phyloP scores from a whole-genome alignment of 2,888 invertebrate species.

The Meta bourneti region DNA sequence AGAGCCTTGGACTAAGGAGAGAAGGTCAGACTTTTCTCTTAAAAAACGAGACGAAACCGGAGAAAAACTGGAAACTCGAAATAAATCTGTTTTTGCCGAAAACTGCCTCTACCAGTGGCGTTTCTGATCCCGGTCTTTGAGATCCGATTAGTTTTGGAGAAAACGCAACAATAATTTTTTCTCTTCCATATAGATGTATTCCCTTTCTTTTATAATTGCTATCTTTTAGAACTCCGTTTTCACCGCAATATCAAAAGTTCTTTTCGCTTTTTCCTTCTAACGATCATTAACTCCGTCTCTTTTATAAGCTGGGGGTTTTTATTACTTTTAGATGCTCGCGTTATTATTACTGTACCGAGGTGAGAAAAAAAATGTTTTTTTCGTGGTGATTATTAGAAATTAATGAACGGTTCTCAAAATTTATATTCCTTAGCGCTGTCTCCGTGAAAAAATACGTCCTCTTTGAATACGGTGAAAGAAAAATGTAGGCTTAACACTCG shows the following conservation, averaged over 20 bases:
- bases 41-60: neutral
- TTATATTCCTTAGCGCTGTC: neutral
- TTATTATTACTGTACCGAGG: conserved; percentile 23
- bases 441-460: neutral
- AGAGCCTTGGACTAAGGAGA: neutral
- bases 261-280: neutral
- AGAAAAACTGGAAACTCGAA: neutral
- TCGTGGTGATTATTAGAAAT: conserved; percentile 5
- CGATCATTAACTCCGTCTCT: conserved; percentile 4
- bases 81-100: conserved; percentile 49
- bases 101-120: conserved; percentile 27
- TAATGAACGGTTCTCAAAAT: conserved; percentile 1
- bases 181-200: neutral
- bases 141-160: conserved; percentile 42
- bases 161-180: conserved; percentile 27
- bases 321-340: neutral
- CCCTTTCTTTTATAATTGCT: neutral
- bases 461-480: neutral
- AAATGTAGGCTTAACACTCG: neutral
- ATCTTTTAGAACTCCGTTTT: neutral
- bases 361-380: neutral
- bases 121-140: conserved; percentile 22
- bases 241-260: conserved; percentile 11
- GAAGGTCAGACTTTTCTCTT: neutral
- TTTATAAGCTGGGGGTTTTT: conserved; percentile 2